Conservation (phyloP, 1,140 invertebrate species). For the Drosophila ercepeae region DNA sequence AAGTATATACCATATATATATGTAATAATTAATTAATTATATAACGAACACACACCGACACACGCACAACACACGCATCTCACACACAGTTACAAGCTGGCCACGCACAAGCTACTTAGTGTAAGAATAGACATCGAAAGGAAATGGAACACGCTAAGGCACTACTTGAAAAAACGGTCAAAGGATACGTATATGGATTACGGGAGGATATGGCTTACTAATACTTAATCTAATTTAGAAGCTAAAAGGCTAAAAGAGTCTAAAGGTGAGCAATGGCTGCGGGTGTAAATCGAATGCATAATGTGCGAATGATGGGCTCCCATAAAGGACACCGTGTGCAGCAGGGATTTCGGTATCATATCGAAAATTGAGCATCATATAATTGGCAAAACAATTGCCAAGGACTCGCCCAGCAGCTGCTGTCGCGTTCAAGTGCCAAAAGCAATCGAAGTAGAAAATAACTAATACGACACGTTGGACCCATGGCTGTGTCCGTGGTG, state of each 20-base stretch:
- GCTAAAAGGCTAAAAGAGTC: neutral
- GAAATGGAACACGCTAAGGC: constrained; percentile 70
- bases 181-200: neutral
- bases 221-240: constrained; percentile 26
- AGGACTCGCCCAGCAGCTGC: constrained; percentile 25
- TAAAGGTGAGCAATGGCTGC: constrained; percentile 17
- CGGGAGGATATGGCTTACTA: constrained; percentile 27
- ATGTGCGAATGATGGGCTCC: constrained; percentile 1
- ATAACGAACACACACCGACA: constrained; percentile 39
- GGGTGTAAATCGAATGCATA: constrained; percentile 19
- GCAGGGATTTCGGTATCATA: constrained; percentile 43
- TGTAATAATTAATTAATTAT: constrained; percentile 12
- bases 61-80: constrained; percentile 8
- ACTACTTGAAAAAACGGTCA: constrained; percentile 65
- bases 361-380: constrained; percentile 74
- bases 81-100: constrained; percentile 53
- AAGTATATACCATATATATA: too few species aligned
- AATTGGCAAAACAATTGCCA: constrained; percentile 72
- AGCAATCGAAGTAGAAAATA: constrained; percentile 82
- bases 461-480: constrained; percentile 80
- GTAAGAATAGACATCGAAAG: constrained; percentile 74
- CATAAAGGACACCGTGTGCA: neutral
- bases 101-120: constrained; percentile 65
- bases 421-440: constrained; percentile 80
- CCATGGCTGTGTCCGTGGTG: too few species aligned